Percentiles rank a stretch among this genome's conserved stretches.
These are phyloP conservation scores for Rhombomys opimus DNA, from an alignment of 2,113 vertebrate genomes.

Conservation along the genomic window DNA sequence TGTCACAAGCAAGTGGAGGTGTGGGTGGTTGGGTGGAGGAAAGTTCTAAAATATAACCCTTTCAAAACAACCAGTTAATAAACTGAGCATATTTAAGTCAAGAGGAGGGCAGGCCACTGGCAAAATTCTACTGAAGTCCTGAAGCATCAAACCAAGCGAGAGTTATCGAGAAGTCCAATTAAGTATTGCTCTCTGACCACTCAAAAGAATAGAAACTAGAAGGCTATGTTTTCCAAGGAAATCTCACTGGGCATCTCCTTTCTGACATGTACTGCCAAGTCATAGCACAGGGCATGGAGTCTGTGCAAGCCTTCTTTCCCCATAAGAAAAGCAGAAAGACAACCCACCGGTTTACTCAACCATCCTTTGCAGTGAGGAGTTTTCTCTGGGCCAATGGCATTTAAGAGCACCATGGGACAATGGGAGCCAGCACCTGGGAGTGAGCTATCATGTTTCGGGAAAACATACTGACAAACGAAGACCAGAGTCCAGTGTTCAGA, in stretches of 20 bases:
- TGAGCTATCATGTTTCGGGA: neutral
- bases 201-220: neutral
- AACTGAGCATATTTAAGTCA: neutral
- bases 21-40: neutral
- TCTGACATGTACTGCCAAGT: rapidly evolving
- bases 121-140: neutral
- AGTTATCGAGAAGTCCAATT: neutral
- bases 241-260: neutral
- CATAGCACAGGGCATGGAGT: rapidly evolving
- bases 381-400: neutral
- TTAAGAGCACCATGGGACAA: neutral
- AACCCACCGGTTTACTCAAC: neutral
- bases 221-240: neutral
- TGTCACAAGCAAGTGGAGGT: neutral
- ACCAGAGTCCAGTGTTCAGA: neutral
- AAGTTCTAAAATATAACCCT: neutral
- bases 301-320: neutral
- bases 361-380: neutral
- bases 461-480: neutral
- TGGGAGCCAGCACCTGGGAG: neutral
- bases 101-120: neutral
- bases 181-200: neutral
- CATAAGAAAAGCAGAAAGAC: neutral
- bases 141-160: neutral
- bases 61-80: neutral